Evolutionary conservation across 2,113 vertebrate genomes (phyloP), one percentile per base, ranked within the genome.

Genomic region (Proteles cristata): DNA sequence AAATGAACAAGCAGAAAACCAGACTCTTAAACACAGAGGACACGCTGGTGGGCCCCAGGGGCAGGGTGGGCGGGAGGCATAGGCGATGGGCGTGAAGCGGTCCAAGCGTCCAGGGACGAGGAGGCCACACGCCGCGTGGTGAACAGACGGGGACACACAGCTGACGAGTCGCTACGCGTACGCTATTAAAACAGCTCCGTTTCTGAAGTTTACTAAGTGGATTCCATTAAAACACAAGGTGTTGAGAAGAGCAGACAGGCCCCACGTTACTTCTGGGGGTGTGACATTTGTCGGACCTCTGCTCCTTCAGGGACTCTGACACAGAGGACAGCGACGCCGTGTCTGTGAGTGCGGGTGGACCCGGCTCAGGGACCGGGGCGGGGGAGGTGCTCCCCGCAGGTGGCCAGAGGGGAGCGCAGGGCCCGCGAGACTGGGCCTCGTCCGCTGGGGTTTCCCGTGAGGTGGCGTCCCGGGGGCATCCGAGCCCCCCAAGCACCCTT

Each of bases 391-490:
- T 11, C 11, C 39, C 11, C 23, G n/a, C 0, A 0, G 25, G 31
- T 50, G 15, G n/a, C 45, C 16, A 1, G 63, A 33, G 85, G 45
- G 19, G 65, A 6, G 12, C 26, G 16, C 0, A 0, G 21, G 7
- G 5, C 39, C 53, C 17, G 1, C 2, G 39, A 1, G 12, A 7
- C 21, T 4, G 48, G 3, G 71, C 66, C 3, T 7, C 3, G 19
- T 7, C 14, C 19, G 31, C 58, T 33, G 35, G 0, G 14, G 26
- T 53, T 17, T 45, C 74, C 58, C 39, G 1, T 33, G 3, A 0
- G 11, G n/a, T 0, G 3, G 1, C 74, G 4, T 7, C 25, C 19
- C 0, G 4, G 0, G 0, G 3, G 10, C 2, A 5, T 6, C 39
- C 21, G 0, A 7, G 10, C 50, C 15, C 23, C 35, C 39, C 50